Base-by-base conservation (phyloP, 2,888 invertebrate species). In the Mesodorylaimus sp. region DNA sequence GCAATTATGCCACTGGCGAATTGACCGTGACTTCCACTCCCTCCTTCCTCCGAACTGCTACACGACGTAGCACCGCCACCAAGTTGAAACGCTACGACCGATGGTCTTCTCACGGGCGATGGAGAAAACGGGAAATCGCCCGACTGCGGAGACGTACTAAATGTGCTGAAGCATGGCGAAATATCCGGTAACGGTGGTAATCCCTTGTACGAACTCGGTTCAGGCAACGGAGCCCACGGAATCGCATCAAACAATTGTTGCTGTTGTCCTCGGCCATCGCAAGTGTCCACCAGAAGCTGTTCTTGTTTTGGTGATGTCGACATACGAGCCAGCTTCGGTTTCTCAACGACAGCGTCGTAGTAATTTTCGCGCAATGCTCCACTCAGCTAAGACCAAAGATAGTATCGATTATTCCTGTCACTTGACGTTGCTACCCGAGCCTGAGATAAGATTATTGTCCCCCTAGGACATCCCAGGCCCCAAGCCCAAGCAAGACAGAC, bases 81-180 rank as follows among this genome's bases (percentile, higher is more conserved):
- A 7, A 39, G 13, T 19, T 39, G 13, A 21, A 39, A 39, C 13
- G 41, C 21, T 7, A 39, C 41, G 7, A 21, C 7, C 7, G 41
- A 39, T 21, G 41, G n/a, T 24, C 24, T 3, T 25, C 45, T 26
- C 16, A 10, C 16, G 26, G 7, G 21, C 49, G 23, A 25, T 16
- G 32, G 13, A 38, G 29, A 21, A 7, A 7, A 28, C 29, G 28
- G 36, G 10, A 27, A 13, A 23, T 32, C 45, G 3, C 2, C 26
- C 2, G 50, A 39, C 16, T 16, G 36, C 3, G 51, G 51, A 2
- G 51, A 51, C 5, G 48, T 49, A n/a, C 48, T 44, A 32, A 51
- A 51, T n/a, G 43, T 49, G 44, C 49, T 49, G 43, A 24, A 28
- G 26, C 44, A 43, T n/a, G 27, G 41, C 21, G 41, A 39, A 39